phyloP scores from a whole-genome alignment of 2,113 vertebrate species.

The Ibidorhyncha struthersii region DNA sequence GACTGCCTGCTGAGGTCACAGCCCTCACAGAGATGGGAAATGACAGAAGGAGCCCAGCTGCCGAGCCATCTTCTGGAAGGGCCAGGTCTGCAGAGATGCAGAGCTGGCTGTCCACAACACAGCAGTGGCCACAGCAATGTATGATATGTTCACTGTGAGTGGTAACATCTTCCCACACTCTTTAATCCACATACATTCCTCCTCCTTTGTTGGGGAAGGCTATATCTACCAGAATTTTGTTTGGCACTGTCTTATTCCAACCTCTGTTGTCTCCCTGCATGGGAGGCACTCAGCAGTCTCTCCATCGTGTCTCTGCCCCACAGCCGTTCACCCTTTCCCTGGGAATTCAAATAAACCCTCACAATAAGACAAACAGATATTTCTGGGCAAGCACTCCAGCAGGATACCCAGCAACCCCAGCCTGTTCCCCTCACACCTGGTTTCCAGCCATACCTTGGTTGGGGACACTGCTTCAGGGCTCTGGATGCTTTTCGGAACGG shows the following conservation, averaged over 20 bases:
- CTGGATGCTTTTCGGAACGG: not conserved
- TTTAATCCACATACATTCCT: not conserved
- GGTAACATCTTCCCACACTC: not conserved
- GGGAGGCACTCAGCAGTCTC: not conserved
- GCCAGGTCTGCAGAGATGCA: not conserved
- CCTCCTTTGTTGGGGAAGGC: not conserved
- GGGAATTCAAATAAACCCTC: not conserved
- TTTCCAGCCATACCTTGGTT: conserved; percentile 55
- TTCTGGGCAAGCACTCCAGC: not conserved
- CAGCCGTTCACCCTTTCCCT: not conserved
- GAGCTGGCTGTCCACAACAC: not conserved
- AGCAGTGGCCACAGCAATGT: accelerated
- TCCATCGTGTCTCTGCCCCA: not conserved
- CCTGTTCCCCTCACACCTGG: not conserved
- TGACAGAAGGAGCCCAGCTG: not conserved
- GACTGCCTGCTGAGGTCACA: not conserved
- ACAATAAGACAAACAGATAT: not conserved
- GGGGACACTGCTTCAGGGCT: not conserved
- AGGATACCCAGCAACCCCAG: not conserved
- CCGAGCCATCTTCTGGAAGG: not conserved
- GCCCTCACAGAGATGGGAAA: not conserved
- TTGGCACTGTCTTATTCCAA: not conserved
- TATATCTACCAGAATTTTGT: not conserved
- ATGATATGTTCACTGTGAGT: not conserved
- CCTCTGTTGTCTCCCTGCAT: not conserved